phyloP scores from a whole-genome alignment of 2,888 invertebrate species.

The Itoplectis maculator region DNA sequence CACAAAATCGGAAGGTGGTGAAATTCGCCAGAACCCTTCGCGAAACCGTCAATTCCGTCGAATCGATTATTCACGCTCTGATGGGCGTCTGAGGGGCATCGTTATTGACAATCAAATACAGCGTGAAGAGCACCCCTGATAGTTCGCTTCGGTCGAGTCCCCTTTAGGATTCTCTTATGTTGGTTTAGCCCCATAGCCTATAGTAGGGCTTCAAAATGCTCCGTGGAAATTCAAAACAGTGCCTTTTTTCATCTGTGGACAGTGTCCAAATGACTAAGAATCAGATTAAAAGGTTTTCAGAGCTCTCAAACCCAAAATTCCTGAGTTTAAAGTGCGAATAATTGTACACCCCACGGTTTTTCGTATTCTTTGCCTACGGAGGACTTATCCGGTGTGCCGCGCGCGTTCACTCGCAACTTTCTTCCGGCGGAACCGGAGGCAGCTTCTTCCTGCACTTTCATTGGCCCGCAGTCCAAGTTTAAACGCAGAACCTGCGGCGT shows the following conservation, averaged over 20 bases:
- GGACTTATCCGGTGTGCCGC: neutral
- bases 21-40: too few species aligned
- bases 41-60: too few species aligned
- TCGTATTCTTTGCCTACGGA: neutral
- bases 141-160: too few species aligned
- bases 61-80: too few species aligned
- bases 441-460: neutral
- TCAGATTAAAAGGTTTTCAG: neutral
- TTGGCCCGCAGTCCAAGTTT: constrained; percentile 23
- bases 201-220: too few species aligned
- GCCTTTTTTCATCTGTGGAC: neutral
- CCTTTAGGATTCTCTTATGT: too few species aligned
- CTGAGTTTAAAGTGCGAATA: neutral
- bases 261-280: neutral
- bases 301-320: neutral
- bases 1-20: too few species aligned
- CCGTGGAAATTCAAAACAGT: too few species aligned
- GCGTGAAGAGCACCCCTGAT: too few species aligned
- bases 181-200: too few species aligned
- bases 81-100: too few species aligned
- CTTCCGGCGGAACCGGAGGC: constrained; percentile 4
- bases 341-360: neutral
- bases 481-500: neutral
- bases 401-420: neutral
- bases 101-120: too few species aligned